Evolutionary conservation across 2,888 invertebrate species (phyloP).

Genomic region (Agriopis marginaria): DNA sequence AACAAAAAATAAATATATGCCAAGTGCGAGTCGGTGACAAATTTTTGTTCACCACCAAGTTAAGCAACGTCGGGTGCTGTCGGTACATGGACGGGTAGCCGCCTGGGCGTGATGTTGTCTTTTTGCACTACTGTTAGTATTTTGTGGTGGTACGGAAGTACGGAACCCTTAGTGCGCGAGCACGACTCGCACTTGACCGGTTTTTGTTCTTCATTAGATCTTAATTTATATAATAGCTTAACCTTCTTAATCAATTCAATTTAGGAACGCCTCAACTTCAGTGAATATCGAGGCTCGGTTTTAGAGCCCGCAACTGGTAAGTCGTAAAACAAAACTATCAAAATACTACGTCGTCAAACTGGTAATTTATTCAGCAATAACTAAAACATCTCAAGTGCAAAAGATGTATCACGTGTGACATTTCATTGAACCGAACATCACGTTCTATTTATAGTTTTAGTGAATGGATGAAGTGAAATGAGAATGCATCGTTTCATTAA

Average conservation of each 20-base stretch:
- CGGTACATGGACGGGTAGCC: no score
- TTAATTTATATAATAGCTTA: not conserved
- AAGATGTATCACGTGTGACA: conserved; percentile 24
- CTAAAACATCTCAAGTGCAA: conserved; percentile 25
- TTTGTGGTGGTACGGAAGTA: no score
- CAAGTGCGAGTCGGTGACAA: no score
- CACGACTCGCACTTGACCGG: no score
- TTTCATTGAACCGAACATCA: conserved; percentile 30
- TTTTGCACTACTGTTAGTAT: no score
- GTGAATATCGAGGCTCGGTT: conserved; percentile 7
- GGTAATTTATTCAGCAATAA: conserved; percentile 26
- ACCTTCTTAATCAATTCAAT: not conserved
- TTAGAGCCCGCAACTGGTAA: conserved; percentile 25
- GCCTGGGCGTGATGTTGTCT: no score
- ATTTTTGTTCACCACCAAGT: no score
- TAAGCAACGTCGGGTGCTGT: no score
- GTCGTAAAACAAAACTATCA: conserved; percentile 28
- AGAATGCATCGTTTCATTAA: conserved; percentile 23
- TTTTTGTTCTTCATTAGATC: not conserved
- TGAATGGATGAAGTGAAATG: conserved; percentile 17
- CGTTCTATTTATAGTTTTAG: conserved; percentile 19
- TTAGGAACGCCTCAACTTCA: not conserved
- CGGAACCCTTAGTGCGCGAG: no score
- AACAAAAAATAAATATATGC: no score
- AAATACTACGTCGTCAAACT: conserved; percentile 20